phyloP scores from a whole-genome alignment of 2,797 vertebrate species.

The Falco rusticolus region DNA sequence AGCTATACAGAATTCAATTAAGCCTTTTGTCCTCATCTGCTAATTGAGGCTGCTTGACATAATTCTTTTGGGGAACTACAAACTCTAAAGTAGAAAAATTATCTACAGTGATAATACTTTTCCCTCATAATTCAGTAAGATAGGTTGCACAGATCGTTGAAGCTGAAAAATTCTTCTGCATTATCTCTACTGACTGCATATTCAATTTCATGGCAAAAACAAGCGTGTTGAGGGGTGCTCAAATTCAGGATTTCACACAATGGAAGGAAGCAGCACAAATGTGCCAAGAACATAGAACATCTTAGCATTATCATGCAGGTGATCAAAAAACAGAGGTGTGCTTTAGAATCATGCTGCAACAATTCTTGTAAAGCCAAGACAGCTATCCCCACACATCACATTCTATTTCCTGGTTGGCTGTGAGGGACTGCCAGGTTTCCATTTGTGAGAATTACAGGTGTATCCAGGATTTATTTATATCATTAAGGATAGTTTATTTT shows the following conservation, averaged over 20 bases:
- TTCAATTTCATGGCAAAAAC: neutral
- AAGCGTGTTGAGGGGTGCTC: neutral
- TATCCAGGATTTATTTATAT: neutral
- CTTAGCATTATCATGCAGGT: neutral
- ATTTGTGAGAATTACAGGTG: neutral
- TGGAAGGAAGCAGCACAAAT: neutral
- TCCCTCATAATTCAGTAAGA: neutral
- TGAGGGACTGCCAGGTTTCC: neutral
- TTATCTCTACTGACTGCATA: neutral
- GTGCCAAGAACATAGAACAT: neutral
- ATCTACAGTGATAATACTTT: neutral
- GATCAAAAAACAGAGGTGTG: neutral
- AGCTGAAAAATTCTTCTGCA: neutral
- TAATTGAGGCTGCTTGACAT: constrained; percentile 25
- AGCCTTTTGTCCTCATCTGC: neutral
- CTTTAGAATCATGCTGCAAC: constrained; percentile 18
- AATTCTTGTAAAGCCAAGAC: constrained; percentile 3
- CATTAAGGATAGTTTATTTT: neutral
- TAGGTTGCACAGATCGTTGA: neutral
- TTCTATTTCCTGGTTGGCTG: neutral
- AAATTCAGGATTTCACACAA: neutral
- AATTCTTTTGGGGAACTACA: constrained; percentile 11
- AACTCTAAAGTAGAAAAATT: neutral
- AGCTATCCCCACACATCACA: neutral
- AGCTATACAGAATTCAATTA: neutral